Percentiles rank a stretch among this genome's conserved stretches.
Conservation (phyloP, 2,113 vertebrate species). For the Dipodomys merriami region DNA sequence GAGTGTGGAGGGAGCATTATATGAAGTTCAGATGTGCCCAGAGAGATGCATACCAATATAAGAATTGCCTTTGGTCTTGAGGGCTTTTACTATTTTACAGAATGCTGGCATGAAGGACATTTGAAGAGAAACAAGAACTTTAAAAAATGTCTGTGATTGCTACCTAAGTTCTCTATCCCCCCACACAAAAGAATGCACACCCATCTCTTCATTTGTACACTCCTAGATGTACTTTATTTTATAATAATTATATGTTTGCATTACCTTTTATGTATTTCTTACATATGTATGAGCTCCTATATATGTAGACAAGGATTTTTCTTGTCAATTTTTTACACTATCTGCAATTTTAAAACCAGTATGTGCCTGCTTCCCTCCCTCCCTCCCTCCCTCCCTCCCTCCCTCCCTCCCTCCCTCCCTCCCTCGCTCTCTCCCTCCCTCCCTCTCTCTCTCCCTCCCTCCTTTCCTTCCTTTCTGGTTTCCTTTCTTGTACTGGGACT, state of each 20-base stretch:
- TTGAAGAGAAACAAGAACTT: neutral
- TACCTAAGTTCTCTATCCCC: neutral
- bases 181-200: neutral
- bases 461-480: no score
- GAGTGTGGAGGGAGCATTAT: neutral
- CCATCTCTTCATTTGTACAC: neutral
- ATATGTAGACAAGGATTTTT: neutral
- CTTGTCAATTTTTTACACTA: neutral
- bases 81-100: neutral
- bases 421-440: no score
- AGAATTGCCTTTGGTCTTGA: neutral
- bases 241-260: neutral
- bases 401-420: no score
- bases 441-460: no score
- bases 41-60: neutral
- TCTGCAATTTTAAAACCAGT: neutral
- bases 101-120: neutral
- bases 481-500: no score
- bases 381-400: no score
- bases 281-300: neutral
- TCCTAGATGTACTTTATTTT: neutral
- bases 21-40: neutral
- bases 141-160: neutral
- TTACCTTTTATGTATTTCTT: conserved; percentile 3
- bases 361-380: neutral